These are phyloP conservation scores for Corynorhinus townsendii DNA, from an alignment of 2,113 vertebrate species.

Conservation along the genomic window DNA sequence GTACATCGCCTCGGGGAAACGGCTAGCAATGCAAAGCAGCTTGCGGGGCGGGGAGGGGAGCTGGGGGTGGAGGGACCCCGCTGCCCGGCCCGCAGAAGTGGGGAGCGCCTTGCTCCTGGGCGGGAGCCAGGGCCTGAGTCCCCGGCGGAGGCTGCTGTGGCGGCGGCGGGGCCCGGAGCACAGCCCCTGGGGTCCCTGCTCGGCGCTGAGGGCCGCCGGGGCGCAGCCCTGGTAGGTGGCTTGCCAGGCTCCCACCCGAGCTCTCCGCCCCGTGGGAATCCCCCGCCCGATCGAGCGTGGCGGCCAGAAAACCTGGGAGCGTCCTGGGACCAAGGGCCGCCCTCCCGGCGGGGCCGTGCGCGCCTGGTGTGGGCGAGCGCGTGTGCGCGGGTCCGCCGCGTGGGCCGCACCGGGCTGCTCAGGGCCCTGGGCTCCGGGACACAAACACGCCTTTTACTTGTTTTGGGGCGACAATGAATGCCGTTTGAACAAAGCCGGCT, in stretches of 20 bases:
- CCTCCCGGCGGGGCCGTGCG: background rate
- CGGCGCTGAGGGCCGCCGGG: background rate
- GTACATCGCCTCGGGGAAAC: slow-evolving; percentile 62
- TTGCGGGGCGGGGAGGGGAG: background rate
- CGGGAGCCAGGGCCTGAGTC: background rate
- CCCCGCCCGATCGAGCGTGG: background rate
- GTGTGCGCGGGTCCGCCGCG: too few species aligned
- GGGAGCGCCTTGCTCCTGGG: background rate
- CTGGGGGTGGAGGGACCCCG: background rate
- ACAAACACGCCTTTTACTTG: background rate
- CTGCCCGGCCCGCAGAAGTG: background rate
- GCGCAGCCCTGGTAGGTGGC: background rate
- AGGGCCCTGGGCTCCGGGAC: background rate
- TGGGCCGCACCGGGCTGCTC: background rate
- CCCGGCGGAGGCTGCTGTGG: background rate
- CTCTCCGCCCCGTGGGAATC: background rate
- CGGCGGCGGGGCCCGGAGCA: too few species aligned
- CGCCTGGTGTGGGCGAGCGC: background rate
- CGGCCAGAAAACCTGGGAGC: background rate
- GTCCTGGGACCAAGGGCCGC: background rate
- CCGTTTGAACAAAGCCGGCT: background rate
- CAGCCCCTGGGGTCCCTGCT: background rate
- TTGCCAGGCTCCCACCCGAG: background rate
- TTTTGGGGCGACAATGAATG: background rate
- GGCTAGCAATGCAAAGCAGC: slow-evolving; percentile 63